phyloP scores from a whole-genome alignment of 2,113 vertebrate species.

The Peromyscus leucopus region DNA sequence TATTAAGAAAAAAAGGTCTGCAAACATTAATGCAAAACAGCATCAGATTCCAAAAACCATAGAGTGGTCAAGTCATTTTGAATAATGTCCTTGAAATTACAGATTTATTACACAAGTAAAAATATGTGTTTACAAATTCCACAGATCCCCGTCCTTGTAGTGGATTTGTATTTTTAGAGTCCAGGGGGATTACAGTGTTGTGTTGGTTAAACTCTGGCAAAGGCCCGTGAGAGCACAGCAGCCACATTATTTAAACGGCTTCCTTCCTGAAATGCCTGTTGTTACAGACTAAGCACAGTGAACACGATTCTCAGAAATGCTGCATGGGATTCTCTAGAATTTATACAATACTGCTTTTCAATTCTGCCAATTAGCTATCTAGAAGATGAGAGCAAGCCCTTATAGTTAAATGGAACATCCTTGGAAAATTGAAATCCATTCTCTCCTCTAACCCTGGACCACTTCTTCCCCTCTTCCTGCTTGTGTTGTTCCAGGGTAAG shows the following conservation, averaged over 20 bases:
- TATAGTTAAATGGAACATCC: constrained; percentile 55
- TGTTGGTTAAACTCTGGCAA: constrained; percentile 84
- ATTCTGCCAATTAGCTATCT: constrained; percentile 67
- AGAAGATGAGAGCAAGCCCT: constrained; percentile 60
- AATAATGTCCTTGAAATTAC: constrained; percentile 88
- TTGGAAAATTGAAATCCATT: constrained; percentile 62
- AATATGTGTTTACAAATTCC: constrained; percentile 85
- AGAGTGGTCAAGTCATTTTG: constrained; percentile 80
- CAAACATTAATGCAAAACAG: constrained; percentile 85
- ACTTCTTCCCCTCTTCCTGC: constrained; percentile 1
- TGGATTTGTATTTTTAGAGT: constrained; percentile 79
- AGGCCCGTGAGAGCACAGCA: constrained; percentile 82
- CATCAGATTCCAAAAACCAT: constrained; percentile 74
- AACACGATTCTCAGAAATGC: constrained; percentile 82
- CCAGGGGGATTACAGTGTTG: constrained; percentile 85
- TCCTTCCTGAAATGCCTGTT: constrained; percentile 84
- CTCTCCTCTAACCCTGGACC: not conserved
- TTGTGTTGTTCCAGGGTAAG: not conserved
- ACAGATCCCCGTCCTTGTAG: constrained; percentile 85
- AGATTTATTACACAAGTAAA: constrained; percentile 86
- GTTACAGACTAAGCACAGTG: constrained; percentile 81
- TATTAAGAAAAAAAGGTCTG: constrained; percentile 34
- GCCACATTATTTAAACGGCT: constrained; percentile 84
- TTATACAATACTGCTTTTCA: constrained; percentile 66
- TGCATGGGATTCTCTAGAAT: constrained; percentile 75